Evolutionary conservation across 2,888 invertebrate species (phyloP), one percentile per base, ranked within the genome.

Genomic region (Aleiodes testaceus): DNA sequence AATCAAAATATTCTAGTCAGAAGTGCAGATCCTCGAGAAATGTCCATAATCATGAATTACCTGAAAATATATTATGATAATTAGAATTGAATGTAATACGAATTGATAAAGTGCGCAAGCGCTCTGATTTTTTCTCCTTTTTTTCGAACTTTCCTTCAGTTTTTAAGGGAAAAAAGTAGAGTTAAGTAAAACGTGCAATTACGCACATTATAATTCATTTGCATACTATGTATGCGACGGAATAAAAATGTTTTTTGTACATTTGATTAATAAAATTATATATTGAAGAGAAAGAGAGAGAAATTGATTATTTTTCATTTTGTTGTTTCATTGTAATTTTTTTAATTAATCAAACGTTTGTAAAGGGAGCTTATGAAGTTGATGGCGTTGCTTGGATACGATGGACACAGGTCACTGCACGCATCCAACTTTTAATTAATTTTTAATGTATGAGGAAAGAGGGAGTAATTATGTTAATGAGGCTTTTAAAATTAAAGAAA

Each of bases 181-280:
- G 5, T 26, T 26, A 26, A 55, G 7, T 6, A 30, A 55, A 30
- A 36, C 30, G 52, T 52, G 59, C 14, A 30, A 59, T 26, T 61
- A 18, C 2, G 30, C 22, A 63, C 22, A 69, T 65, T 22, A 6
- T 44, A 20, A 61, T 52, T 22, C 42, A 63, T 36, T 26, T 83
- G 84, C 84, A 83, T 84, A 84, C 84, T 73, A 79, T 84, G 84
- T 84, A 84, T 82, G 84, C 82, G 16, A 36, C 2, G 42, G 3
- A 3, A 59, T 66, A 55, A 72, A 77, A 69, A 77, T 72, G 76
- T 76, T 77, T 82, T 82, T 83, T 82, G 78, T 83, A 84, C 77
- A 78, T 81, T 80, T 66, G 45, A 50, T 59, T 68, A 67, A 67
- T 67, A 68, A 68, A 68, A 68, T 20, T 59, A 49, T 61, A 47